Evolutionary conservation across 2,888 invertebrate species (phyloP).

Genomic region (Calameuta pallipes): DNA sequence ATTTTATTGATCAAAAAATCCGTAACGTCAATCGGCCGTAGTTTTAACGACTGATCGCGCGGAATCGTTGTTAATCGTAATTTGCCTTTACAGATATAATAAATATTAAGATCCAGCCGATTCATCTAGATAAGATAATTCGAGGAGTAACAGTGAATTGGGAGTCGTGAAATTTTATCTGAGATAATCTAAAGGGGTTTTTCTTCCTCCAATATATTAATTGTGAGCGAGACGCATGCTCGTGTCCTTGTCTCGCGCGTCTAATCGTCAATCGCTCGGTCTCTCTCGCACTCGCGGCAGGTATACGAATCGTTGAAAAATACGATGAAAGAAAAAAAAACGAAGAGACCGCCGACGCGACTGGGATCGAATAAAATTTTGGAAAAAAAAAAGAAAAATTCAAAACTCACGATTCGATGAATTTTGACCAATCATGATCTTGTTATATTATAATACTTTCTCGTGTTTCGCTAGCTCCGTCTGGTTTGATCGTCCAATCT

Average conservation of each 20-base stretch:
- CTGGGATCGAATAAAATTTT: too few species aligned
- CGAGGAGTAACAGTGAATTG: not conserved
- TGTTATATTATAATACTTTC: too few species aligned
- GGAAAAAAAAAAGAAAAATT: accelerated
- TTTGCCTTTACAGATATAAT: not conserved
- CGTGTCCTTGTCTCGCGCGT: too few species aligned
- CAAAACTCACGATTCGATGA: too few species aligned
- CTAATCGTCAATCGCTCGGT: too few species aligned
- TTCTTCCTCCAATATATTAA: not conserved
- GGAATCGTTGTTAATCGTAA: not conserved
- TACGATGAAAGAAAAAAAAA: too few species aligned
- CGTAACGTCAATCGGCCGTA: not conserved
- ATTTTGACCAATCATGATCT: too few species aligned
- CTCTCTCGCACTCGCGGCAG: too few species aligned
- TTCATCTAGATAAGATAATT: not conserved
- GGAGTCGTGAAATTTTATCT: not conserved
- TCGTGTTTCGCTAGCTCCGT: not conserved
- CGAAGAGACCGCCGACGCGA: too few species aligned
- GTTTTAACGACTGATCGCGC: not conserved
- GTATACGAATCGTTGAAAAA: not conserved
- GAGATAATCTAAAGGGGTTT: not conserved
- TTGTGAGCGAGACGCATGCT: not conserved
- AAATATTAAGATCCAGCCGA: too few species aligned
- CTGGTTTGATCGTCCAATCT: not conserved
- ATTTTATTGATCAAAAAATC: not conserved